Conservation (phyloP, 2,113 vertebrate genomes). For the Sinocyclocheilus anophthalmus region DNA sequence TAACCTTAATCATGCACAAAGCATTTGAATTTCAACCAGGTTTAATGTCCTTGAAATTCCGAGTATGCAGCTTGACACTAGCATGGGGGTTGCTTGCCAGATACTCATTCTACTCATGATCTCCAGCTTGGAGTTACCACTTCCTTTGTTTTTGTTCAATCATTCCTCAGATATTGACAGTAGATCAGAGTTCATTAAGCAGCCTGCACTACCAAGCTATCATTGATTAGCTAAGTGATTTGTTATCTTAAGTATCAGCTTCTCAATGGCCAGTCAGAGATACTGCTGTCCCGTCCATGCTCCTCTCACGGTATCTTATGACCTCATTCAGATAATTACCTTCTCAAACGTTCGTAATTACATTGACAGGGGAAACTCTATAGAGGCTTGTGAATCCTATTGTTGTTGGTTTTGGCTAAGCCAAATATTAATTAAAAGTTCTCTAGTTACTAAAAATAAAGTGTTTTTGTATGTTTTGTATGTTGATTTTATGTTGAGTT, state of each 20-base stretch:
- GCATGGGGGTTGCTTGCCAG: slow-evolving; percentile 22
- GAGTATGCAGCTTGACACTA: slow-evolving; percentile 57
- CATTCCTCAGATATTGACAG: slow-evolving; percentile 44
- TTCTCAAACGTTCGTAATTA: slow-evolving; percentile 60
- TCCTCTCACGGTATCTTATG: slow-evolving; percentile 55
- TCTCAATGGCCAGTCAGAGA: slow-evolving; percentile 39
- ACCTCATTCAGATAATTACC: slow-evolving; percentile 66
- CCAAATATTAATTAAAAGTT: background rate
- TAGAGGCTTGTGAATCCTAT: background rate
- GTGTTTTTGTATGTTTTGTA: background rate
- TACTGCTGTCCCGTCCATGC: slow-evolving; percentile 13
- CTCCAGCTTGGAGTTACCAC: background rate
- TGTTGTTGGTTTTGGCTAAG: background rate
- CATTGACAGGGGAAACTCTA: slow-evolving; percentile 45
- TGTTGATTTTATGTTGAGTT: background rate
- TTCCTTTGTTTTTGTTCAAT: slow-evolving; percentile 9
- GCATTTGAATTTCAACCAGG: slow-evolving; percentile 55
- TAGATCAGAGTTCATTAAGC: slow-evolving; percentile 60
- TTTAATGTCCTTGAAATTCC: slow-evolving; percentile 47
- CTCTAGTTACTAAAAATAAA: background rate
- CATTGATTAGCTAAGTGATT: slow-evolving; percentile 63
- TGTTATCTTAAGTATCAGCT: slow-evolving; percentile 53
- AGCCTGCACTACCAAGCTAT: slow-evolving; percentile 44
- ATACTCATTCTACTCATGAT: slow-evolving; percentile 1
- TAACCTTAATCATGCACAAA: slow-evolving; percentile 58